Evolutionary conservation across 2,113 vertebrate genomes (phyloP).

Genomic region (Struthidea cinerea): DNA sequence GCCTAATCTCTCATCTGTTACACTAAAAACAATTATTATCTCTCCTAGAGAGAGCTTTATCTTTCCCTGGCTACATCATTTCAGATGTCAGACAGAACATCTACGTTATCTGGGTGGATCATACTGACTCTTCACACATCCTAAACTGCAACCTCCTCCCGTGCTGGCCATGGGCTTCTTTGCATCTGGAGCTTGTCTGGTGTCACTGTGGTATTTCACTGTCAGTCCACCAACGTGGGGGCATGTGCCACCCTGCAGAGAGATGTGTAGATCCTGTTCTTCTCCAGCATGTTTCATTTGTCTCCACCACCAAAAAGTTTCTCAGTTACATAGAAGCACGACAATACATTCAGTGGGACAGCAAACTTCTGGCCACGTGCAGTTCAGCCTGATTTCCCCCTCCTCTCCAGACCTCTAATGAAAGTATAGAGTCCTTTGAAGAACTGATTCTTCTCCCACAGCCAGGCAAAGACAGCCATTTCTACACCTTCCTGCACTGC

Average conservation of each 20-base stretch:
- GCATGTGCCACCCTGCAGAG: background rate
- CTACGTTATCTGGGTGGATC: constrained; percentile 61
- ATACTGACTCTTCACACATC: background rate
- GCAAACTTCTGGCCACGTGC: background rate
- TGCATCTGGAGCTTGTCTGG: background rate
- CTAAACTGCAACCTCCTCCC: constrained; percentile 1
- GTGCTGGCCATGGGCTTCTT: background rate
- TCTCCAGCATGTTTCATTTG: background rate
- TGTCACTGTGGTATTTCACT: background rate
- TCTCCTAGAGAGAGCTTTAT: constrained; percentile 52
- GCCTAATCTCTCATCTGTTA: constrained; percentile 66
- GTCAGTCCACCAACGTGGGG: background rate
- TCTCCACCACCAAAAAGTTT: background rate
- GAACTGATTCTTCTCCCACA: background rate
- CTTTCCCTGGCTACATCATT: constrained; percentile 53
- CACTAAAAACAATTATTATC: constrained; percentile 69
- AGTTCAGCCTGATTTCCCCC: background rate
- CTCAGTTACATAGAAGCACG: background rate
- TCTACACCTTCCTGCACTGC: background rate
- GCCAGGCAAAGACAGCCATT: background rate
- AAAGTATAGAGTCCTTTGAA: background rate
- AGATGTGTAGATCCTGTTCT: background rate
- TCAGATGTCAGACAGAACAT: constrained; percentile 55
- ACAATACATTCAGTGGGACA: background rate
- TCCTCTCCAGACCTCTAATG: background rate